Percentiles rank a stretch among this genome's conserved stretches.
phyloP scores from a whole-genome alignment of 35 echinoderm and acorn worm species.

The Nesometra sesokonis region DNA sequence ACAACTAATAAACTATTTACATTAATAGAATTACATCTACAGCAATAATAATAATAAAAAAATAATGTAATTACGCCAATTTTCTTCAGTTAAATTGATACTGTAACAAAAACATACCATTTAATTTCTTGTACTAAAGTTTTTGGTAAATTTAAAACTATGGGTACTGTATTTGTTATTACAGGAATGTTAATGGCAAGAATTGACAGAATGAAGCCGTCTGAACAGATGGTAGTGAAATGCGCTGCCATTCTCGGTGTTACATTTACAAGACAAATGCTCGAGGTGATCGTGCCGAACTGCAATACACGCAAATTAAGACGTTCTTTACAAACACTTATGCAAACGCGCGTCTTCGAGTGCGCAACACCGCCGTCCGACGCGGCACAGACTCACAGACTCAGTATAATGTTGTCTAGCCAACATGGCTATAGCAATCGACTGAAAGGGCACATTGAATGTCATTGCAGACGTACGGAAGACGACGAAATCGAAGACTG shows the following conservation, averaged over 20 bases:
- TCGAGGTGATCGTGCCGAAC: slow-evolving; percentile 58
- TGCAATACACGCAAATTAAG: slow-evolving; percentile 35
- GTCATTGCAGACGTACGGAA: slow-evolving; percentile 14
- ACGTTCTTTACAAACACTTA: slow-evolving; percentile 44
- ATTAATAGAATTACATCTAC: too few species aligned
- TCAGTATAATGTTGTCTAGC: not conserved
- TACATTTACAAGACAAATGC: slow-evolving; percentile 57
- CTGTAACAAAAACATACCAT: too few species aligned
- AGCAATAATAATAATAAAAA: not conserved
- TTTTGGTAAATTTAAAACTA: too few species aligned
- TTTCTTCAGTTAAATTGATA: too few species aligned
- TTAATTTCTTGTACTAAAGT: too few species aligned
- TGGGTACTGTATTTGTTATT: too few species aligned
- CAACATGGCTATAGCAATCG: slow-evolving; percentile 22
- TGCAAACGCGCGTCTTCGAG: slow-evolving; percentile 71
- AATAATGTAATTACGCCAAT: too few species aligned
- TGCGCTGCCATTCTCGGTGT: slow-evolving; percentile 79
- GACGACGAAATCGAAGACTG: slow-evolving; percentile 12
- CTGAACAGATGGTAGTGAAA: slow-evolving; percentile 84
- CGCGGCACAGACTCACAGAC: not conserved
- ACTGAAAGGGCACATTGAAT: slow-evolving; percentile 26
- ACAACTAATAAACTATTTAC: too few species aligned
- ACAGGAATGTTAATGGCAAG: slow-evolving; percentile 79
- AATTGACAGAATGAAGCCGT: slow-evolving; percentile 83
- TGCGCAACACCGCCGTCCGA: slow-evolving; percentile 45